phyloP scores from a whole-genome alignment of 2,888 invertebrate genomes.

The Apamea anceps region DNA sequence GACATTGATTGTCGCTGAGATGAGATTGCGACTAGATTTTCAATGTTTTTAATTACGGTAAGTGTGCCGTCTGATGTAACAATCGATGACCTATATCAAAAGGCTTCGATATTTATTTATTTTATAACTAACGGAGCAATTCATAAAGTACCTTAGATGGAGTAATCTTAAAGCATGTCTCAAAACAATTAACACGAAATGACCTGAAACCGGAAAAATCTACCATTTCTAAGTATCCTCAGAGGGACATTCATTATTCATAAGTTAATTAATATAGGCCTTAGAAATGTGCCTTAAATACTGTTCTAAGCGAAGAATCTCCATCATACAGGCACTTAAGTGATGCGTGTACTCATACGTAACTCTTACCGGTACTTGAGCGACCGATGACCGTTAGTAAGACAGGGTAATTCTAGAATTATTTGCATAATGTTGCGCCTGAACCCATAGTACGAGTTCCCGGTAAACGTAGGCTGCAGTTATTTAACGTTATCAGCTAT shows the following conservation, averaged over 20 bases:
- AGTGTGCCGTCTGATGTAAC: no score
- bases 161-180: neutral
- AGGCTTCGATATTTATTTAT: neutral
- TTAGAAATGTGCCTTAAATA: slow-evolving; percentile 43
- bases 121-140: neutral
- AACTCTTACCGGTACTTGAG: slow-evolving; percentile 54
- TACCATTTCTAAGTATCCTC: neutral
- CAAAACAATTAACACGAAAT: neutral
- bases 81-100: neutral
- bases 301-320: slow-evolving; percentile 43
- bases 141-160: neutral
- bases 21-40: no score
- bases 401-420: slow-evolving; percentile 65
- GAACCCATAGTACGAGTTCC: slow-evolving; percentile 60
- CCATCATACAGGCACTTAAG: slow-evolving; percentile 51
- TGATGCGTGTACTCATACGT: slow-evolving; percentile 26
- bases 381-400: slow-evolving; percentile 65
- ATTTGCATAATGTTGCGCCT: slow-evolving; percentile 71
- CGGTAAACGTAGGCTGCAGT: slow-evolving; percentile 53
- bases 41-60: no score
- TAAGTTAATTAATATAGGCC: slow-evolving; percentile 26
- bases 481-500: slow-evolving; percentile 58
- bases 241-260: slow-evolving; percentile 8
- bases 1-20: neutral
- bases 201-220: neutral